Conservation (phyloP, 2,113 vertebrate genomes). For the Aegotheles bennettii region DNA sequence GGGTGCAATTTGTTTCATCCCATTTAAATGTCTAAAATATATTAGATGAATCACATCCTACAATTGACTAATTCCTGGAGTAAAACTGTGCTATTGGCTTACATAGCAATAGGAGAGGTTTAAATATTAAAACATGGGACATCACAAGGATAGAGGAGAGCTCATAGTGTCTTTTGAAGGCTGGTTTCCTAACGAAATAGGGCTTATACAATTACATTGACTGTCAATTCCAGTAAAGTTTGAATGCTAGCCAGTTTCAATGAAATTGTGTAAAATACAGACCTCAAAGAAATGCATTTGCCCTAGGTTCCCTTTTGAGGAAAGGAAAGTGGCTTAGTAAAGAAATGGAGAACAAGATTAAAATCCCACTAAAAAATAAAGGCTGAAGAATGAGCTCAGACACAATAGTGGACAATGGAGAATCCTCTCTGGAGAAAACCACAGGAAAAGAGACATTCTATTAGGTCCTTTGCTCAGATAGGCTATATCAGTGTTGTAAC, state of each 20-base stretch:
- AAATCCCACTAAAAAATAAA: neutral
- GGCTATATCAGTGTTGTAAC: neutral
- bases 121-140: neutral
- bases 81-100: neutral
- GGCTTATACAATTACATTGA: neutral
- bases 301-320: neutral
- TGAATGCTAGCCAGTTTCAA: neutral
- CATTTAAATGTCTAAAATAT: neutral
- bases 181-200: neutral
- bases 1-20: neutral
- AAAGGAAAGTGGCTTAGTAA: neutral
- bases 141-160: neutral
- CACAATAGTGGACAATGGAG: neutral
- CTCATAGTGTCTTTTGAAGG: neutral
- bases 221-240: neutral
- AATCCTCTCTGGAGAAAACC: neutral
- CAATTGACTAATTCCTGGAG: neutral
- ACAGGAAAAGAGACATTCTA: neutral
- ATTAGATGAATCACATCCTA: neutral
- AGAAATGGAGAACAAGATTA: neutral
- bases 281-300: neutral
- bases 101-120: neutral
- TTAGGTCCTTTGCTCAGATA: neutral
- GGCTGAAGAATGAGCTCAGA: neutral
- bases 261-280: neutral